phyloP scores from a whole-genome alignment of 2,113 vertebrate genomes.

The Procavia capensis region DNA sequence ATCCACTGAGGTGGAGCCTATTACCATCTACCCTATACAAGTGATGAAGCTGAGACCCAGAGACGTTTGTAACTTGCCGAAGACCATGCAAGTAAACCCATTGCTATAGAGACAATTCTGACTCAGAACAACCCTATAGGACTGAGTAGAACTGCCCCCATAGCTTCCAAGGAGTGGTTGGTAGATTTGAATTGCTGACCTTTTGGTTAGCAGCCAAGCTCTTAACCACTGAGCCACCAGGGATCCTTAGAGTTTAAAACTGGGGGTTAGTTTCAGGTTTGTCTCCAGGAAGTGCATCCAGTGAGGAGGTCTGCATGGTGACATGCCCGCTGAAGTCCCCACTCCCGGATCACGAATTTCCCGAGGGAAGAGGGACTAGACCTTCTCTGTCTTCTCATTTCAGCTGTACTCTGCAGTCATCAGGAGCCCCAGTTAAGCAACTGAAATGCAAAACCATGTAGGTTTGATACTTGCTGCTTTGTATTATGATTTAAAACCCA shows the following conservation, averaged over 20 bases:
- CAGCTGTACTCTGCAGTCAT: not conserved
- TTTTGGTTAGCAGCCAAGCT: too few species aligned
- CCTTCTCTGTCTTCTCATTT: not conserved
- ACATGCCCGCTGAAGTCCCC: rapidly evolving
- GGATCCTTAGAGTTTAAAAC: not conserved
- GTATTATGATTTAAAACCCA: constrained; percentile 59
- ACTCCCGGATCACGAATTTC: not conserved
- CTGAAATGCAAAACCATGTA: not conserved
- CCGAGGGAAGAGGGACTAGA: not conserved
- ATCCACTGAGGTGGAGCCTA: not conserved
- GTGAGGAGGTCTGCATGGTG: too few species aligned
- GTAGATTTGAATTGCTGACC: too few species aligned
- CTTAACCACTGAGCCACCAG: too few species aligned
- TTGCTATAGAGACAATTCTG: too few species aligned
- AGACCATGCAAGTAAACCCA: not conserved
- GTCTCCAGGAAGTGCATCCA: not conserved
- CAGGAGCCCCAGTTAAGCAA: not conserved
- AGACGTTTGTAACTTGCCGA: not conserved
- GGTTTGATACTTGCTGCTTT: constrained; percentile 68
- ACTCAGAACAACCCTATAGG: too few species aligned
- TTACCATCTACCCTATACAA: not conserved
- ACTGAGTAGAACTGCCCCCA: too few species aligned
- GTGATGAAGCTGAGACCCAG: not conserved
- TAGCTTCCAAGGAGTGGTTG: too few species aligned
- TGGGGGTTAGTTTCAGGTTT: not conserved